phyloP scores from a whole-genome alignment of 2,888 invertebrate genomes.

The Phragmatobia fuliginosa region DNA sequence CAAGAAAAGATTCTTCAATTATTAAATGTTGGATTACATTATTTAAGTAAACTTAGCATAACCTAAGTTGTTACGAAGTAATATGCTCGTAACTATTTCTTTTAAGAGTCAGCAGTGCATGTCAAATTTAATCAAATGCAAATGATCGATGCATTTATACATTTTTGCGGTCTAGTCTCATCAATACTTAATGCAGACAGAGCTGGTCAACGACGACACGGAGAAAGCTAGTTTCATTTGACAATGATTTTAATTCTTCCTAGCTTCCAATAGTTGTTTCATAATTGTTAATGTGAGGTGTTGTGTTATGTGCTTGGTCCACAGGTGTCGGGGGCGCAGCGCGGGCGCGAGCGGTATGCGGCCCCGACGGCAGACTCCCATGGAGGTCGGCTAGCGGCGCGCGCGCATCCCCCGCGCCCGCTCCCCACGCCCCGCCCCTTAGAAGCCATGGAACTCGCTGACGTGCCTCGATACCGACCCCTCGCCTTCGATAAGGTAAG shows the following conservation, averaged over 20 bases:
- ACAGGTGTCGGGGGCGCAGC: conserved; percentile 91
- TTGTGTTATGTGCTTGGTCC: conserved; percentile 38
- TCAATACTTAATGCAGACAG: conserved; percentile 49
- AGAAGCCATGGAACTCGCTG: conserved; percentile 88
- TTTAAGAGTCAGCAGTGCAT: not conserved
- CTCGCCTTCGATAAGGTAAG: conserved; percentile 91
- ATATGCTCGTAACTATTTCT: not conserved
- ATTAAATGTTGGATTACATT: not conserved
- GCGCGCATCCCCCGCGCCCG: conserved; percentile 88
- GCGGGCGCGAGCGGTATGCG: conserved; percentile 94
- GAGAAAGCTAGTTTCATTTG: conserved; percentile 64
- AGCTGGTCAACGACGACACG: conserved; percentile 41
- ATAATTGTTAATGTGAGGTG: conserved; percentile 32
- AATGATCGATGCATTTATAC: not conserved
- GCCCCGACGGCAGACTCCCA: conserved; percentile 94
- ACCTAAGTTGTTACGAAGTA: not conserved
- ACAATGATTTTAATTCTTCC: conserved; percentile 54
- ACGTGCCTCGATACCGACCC: conserved; percentile 88
- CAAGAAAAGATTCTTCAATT: not conserved
- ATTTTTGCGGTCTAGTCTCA: conserved; percentile 35
- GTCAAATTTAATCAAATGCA: conserved; percentile 7
- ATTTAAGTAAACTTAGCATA: not conserved
- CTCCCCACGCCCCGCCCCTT: conserved; percentile 88
- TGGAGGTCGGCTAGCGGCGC: conserved; percentile 93
- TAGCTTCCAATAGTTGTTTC: conserved; percentile 21